phyloP scores from a whole-genome alignment of 64 coral and sea anemone species.

The Dendronephthya gigantea region DNA sequence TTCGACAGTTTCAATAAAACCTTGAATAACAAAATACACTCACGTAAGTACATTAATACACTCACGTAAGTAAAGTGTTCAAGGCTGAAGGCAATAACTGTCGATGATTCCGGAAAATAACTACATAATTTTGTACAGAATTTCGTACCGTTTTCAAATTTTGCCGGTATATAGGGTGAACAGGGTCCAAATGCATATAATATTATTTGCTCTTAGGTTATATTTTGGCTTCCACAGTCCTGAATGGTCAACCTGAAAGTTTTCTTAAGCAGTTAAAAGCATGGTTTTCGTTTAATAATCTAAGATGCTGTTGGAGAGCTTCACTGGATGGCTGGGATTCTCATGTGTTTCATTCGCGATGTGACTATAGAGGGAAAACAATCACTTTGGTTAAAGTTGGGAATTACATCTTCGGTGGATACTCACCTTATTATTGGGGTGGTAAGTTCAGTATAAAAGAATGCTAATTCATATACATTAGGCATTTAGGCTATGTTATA shows the following conservation, averaged over 20 bases:
- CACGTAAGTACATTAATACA: no score
- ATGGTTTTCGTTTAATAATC: neutral
- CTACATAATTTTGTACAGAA: no score
- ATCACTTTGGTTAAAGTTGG: neutral
- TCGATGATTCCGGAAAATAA: no score
- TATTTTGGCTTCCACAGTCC: neutral
- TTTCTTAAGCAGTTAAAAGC: neutral
- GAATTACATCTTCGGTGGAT: neutral
- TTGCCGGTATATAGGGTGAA: no score
- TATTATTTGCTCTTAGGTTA: neutral
- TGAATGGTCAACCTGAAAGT: neutral
- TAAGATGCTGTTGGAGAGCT: neutral
- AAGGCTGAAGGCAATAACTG: no score
- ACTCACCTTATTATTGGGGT: neutral
- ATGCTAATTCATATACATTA: no score
- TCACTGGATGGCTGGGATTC: neutral
- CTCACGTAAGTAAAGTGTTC: no score
- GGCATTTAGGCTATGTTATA: no score
- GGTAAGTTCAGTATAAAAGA: neutral
- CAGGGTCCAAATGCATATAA: no score
- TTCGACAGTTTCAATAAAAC: no score
- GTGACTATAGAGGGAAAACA: neutral
- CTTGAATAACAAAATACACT: no score
- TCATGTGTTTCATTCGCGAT: neutral
- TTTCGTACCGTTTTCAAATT: no score